A percentile compares a stretch with the other conserved stretches of the same genome.
phyloP scores from a whole-genome alignment of 2,888 invertebrate genomes.

The Hymenopus coronatus region DNA sequence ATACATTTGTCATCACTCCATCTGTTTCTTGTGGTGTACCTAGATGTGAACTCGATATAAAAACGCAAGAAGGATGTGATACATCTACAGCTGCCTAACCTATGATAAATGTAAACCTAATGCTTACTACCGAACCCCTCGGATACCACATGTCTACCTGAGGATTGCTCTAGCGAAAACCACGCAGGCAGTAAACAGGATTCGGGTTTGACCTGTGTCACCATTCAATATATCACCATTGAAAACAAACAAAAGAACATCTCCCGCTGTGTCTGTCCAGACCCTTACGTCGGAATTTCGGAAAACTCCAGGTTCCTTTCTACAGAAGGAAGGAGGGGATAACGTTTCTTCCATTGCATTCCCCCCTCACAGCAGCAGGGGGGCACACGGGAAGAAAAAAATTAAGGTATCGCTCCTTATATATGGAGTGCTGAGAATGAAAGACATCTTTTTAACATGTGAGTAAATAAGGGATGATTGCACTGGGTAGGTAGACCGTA shows the following conservation, averaged over 20 bases:
- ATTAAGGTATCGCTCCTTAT: not conserved
- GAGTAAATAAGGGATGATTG: slow-evolving; percentile 12
- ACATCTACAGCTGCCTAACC: too few species aligned
- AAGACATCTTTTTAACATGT: not conserved
- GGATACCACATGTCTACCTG: not conserved
- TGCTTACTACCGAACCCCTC: not conserved
- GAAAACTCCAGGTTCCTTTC: not conserved
- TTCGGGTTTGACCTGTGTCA: not conserved
- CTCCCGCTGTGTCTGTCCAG: not conserved
- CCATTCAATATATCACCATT: not conserved
- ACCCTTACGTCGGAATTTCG: not conserved
- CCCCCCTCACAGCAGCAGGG: not conserved
- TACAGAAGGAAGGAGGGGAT: not conserved
- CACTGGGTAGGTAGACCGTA: not conserved
- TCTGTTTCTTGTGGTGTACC: too few species aligned
- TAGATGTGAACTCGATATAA: too few species aligned
- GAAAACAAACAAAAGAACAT: not conserved
- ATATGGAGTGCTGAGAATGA: not conserved
- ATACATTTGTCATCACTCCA: too few species aligned
- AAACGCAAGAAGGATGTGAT: too few species aligned
- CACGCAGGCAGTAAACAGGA: not conserved
- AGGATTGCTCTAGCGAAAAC: not conserved
- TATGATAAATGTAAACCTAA: too few species aligned
- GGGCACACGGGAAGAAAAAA: not conserved
- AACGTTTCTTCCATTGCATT: not conserved